Percentiles rank a stretch among this genome's conserved stretches.
phyloP scores from a whole-genome alignment of 2,113 vertebrate genomes.

The Pheucticus melanocephalus region DNA sequence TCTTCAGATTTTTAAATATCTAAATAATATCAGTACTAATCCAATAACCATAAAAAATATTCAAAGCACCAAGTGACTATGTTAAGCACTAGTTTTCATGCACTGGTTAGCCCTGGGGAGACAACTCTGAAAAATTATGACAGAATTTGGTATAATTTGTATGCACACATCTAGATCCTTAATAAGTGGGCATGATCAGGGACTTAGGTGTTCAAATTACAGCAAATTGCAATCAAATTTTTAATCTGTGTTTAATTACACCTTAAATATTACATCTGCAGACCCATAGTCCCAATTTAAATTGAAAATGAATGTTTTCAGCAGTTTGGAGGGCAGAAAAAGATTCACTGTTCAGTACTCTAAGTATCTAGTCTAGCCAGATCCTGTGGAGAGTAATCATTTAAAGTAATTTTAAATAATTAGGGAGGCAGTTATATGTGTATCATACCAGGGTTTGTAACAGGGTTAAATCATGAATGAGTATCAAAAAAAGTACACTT shows the following conservation, averaged over 20 bases:
- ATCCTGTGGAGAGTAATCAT: neutral
- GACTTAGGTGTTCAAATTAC: neutral
- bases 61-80: neutral
- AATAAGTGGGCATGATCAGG: neutral
- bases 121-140: neutral
- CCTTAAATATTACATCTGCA: neutral
- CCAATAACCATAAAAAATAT: neutral
- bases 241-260: neutral
- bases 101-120: neutral
- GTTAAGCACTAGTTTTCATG: neutral
- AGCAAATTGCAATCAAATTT: neutral
- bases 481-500: neutral
- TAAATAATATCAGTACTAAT: neutral
- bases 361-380: neutral
- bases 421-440: neutral
- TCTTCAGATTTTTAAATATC: neutral
- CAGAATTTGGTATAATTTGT: neutral
- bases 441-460: neutral
- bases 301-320: neutral
- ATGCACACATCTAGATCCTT: fast-evolving
- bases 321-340: neutral
- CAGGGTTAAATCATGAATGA: neutral
- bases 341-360: neutral
- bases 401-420: neutral
- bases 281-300: neutral